Evolutionary conservation across 1,140 invertebrate species (phyloP).

Genomic region (Tetramorium parvispinum): DNA sequence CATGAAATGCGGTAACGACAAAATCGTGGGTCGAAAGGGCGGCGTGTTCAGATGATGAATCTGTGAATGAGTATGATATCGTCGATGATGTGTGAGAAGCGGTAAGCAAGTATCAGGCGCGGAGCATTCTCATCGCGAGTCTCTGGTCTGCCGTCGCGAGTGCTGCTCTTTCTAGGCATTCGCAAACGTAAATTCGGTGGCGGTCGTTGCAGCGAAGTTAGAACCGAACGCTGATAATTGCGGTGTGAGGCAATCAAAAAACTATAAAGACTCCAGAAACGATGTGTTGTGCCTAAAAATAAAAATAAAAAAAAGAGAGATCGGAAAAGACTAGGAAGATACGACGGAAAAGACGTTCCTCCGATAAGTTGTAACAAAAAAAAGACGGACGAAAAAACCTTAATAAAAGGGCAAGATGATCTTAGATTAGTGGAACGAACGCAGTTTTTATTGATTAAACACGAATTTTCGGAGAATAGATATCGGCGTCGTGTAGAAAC

Average conservation of each 20-base stretch:
- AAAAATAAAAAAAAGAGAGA: slow-evolving; percentile 31
- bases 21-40: background rate
- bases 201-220: background rate
- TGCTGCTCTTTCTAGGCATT: slow-evolving; percentile 2
- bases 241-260: slow-evolving; percentile 64
- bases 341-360: slow-evolving; percentile 13
- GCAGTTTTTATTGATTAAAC: slow-evolving; percentile 36
- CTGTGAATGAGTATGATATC: slow-evolving; percentile 18
- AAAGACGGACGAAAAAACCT: background rate
- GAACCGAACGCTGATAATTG: slow-evolving; percentile 56
- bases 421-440: background rate
- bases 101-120: slow-evolving; percentile 3
- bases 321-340: slow-evolving; percentile 6
- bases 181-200: slow-evolving; percentile 16
- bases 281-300: slow-evolving; percentile 70
- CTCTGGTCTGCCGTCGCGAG: background rate
- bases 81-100: slow-evolving; percentile 24
- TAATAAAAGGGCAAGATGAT: background rate
- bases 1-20: background rate
- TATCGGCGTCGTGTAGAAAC: background rate
- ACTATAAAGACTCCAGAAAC: slow-evolving; percentile 66
- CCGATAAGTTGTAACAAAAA: background rate
- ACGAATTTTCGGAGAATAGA: slow-evolving; percentile 14
- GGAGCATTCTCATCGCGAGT: slow-evolving; percentile 1
- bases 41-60: background rate